phyloP scores from a whole-genome alignment of 1,140 invertebrate species.

The Gerris buenoi region DNA sequence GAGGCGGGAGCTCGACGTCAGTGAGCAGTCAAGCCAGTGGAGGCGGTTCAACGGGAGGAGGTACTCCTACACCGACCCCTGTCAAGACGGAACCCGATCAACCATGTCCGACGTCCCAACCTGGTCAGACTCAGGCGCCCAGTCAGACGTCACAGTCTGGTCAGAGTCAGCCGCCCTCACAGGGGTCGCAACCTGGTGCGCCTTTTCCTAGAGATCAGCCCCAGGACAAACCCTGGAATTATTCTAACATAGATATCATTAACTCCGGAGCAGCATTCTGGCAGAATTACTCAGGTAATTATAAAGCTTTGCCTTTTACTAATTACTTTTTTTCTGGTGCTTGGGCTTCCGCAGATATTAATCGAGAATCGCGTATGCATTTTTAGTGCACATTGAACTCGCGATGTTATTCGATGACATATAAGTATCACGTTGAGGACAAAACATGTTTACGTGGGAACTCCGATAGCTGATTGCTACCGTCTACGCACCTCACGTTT shows the following conservation, averaged over 20 bases:
- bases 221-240: constrained; percentile 37
- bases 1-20: not conserved
- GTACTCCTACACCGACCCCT: not conserved
- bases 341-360: too few relatives aligned
- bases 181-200: constrained; percentile 23
- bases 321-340: too few relatives aligned
- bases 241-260: constrained; percentile 27
- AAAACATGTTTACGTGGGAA: too few relatives aligned
- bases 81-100: constrained; percentile 7
- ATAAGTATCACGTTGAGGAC: too few relatives aligned
- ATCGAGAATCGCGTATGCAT: too few relatives aligned
- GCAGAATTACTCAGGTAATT: constrained; percentile 70
- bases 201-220: constrained; percentile 30
- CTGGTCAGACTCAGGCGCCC: constrained; percentile 14
- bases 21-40: constrained; percentile 7
- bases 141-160: constrained; percentile 12
- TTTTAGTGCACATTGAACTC: too few relatives aligned
- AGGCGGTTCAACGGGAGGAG: constrained; percentile 2
- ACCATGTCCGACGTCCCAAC: constrained; percentile 6
- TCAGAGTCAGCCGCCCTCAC: constrained; percentile 21
- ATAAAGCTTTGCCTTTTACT: too few relatives aligned
- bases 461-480: too few relatives aligned
- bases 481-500: too few relatives aligned
- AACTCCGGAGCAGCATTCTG: constrained; percentile 53
- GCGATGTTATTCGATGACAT: too few relatives aligned